These are phyloP conservation scores for Sphaeridia pumilis DNA, from an alignment of 2,888 invertebrate genomes.

Conservation along the genomic window DNA sequence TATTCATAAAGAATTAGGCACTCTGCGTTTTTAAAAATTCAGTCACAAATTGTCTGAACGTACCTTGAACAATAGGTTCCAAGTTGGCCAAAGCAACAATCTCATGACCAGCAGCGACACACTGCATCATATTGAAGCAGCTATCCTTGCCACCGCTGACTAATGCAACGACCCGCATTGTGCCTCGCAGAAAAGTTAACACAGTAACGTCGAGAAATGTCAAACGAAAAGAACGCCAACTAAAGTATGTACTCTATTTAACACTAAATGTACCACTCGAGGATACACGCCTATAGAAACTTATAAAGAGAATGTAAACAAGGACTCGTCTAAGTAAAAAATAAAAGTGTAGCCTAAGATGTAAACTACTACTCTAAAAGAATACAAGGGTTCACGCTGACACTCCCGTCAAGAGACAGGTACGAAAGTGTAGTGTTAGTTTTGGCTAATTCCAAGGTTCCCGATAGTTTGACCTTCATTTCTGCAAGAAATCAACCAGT, in stretches of 20 bases:
- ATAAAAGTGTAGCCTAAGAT: not conserved
- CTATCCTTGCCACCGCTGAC: constrained; percentile 99
- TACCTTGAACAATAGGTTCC: constrained; percentile 70
- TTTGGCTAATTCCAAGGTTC: constrained; percentile 1
- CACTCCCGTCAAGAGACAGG: constrained; percentile 5
- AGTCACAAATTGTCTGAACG: too few species aligned
- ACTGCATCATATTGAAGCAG: constrained; percentile 98
- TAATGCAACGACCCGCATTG: constrained; percentile 75
- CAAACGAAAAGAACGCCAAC: too few species aligned
- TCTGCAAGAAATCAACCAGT: constrained; percentile 6
- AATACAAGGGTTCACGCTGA: constrained; percentile 2
- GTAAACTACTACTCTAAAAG: not conserved
- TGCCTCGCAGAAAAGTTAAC: not conserved
- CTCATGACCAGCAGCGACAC: constrained; percentile 85
- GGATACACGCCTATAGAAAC: too few species aligned
- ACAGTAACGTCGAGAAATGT: too few species aligned
- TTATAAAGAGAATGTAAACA: too few species aligned
- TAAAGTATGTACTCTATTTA: too few species aligned
- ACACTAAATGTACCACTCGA: too few species aligned
- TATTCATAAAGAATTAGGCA: too few species aligned
- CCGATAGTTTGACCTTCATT: constrained; percentile 7
- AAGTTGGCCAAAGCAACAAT: constrained; percentile 95
- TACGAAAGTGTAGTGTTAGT: constrained; percentile 1
- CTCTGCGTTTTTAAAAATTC: too few species aligned
- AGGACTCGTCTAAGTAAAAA: constrained; percentile 1